Evolutionary conservation across 2,888 invertebrate species (phyloP).

Genomic region (Pandemis heparana): DNA sequence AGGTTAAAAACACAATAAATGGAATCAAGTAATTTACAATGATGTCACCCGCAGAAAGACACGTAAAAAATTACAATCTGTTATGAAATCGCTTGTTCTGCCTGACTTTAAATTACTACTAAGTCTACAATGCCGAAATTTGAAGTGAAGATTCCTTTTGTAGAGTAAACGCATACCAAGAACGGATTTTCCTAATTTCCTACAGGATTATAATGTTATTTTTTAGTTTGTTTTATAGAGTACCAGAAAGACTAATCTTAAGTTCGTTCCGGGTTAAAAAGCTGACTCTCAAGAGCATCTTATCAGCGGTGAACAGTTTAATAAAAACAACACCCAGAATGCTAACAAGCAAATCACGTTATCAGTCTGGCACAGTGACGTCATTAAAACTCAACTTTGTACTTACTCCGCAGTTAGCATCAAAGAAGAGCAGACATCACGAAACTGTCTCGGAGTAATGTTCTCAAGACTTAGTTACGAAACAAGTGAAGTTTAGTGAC

Average conservation of each 20-base stretch:
- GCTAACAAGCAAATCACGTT: slow-evolving; percentile 42
- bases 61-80: too few species aligned
- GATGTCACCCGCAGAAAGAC: too few species aligned
- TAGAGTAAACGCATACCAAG: too few species aligned
- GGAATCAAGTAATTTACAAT: too few species aligned
- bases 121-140: too few species aligned
- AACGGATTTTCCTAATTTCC: too few species aligned
- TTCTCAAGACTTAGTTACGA: slow-evolving; percentile 28
- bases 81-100: too few species aligned
- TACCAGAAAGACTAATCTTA: not conserved
- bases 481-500: slow-evolving; percentile 28
- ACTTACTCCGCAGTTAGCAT: slow-evolving; percentile 35
- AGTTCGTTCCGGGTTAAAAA: slow-evolving; percentile 23
- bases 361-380: slow-evolving; percentile 37
- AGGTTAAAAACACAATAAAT: too few species aligned
- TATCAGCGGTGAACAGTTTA: slow-evolving; percentile 39
- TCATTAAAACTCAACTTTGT: slow-evolving; percentile 39
- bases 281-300: slow-evolving; percentile 33
- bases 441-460: slow-evolving; percentile 27
- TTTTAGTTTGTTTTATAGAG: not conserved
- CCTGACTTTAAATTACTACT: too few species aligned
- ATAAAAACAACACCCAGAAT: slow-evolving; percentile 38
- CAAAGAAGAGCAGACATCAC: slow-evolving; percentile 41
- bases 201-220: not conserved
- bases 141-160: too few species aligned